A percentile compares a stretch with the other conserved stretches of the same genome.
Evolutionary conservation across 1,140 invertebrate species (phyloP).

Genomic region (Drosophila setifemur): DNA sequence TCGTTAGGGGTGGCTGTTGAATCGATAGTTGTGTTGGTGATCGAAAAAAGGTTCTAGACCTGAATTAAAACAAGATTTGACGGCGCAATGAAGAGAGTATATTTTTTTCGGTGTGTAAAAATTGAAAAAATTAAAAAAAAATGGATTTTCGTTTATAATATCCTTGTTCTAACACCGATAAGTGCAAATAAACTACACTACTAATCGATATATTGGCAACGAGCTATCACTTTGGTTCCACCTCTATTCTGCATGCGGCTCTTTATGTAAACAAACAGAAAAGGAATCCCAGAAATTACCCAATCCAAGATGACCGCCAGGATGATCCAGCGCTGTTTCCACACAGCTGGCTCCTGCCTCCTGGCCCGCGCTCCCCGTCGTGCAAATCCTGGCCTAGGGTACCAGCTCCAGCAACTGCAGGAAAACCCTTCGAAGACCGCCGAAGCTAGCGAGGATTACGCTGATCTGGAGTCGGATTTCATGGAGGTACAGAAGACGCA

Average conservation of each 20-base stretch:
- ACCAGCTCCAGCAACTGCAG: constrained; percentile 59
- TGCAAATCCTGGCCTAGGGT: constrained; percentile 67
- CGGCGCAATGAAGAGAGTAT: no score
- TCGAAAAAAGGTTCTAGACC: no score
- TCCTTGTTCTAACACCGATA: no score
- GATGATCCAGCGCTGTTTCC: constrained; percentile 28
- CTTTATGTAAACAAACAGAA: constrained; percentile 26
- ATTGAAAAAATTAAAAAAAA: no score
- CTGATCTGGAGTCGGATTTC: constrained; percentile 84
- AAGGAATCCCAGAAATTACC: background rate
- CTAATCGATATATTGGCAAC: no score
- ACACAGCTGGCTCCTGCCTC: constrained; percentile 29
- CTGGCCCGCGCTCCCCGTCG: constrained; percentile 44
- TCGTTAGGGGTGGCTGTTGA: no score
- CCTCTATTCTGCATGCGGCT: background rate
- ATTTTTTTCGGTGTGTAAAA: no score
- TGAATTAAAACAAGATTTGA: no score
- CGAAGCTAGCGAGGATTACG: constrained; percentile 81
- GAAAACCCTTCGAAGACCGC: background rate
- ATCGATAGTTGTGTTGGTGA: no score
- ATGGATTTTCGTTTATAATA: no score
- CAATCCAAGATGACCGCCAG: constrained; percentile 20
- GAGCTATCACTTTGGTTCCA: background rate
- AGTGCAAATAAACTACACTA: no score
- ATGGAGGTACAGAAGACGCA: constrained; percentile 79